phyloP scores from a whole-genome alignment of 2,113 vertebrate genomes.

The Macquaria australasica region DNA sequence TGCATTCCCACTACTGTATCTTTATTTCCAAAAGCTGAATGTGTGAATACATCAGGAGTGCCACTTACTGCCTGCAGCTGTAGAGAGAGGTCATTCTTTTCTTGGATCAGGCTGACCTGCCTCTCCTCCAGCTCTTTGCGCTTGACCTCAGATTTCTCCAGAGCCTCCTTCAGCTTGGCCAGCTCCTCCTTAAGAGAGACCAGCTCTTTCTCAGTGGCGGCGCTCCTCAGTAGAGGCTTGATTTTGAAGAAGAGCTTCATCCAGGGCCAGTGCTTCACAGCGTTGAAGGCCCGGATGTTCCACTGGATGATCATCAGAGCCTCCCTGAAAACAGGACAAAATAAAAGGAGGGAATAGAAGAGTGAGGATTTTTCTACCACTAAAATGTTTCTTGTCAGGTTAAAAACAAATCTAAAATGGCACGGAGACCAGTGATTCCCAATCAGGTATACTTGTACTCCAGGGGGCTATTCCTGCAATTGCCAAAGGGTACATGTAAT shows the following conservation, averaged over 20 bases:
- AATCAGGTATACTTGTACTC: not conserved
- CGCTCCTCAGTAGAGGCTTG: conserved; percentile 93
- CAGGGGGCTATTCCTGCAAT: not conserved
- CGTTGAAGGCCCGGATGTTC: conserved; percentile 95
- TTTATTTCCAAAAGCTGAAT: not conserved
- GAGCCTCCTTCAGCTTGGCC: conserved; percentile 89
- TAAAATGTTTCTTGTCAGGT: not conserved
- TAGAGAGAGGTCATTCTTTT: conserved; percentile 94
- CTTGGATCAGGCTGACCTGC: conserved; percentile 92
- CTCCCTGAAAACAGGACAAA: conserved; percentile 69
- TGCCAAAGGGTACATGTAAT: not conserved
- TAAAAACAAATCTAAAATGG: not conserved
- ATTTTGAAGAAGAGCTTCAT: conserved; percentile 99
- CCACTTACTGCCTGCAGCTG: conserved; percentile 93
- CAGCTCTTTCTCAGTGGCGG: conserved; percentile 93
- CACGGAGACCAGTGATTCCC: not conserved
- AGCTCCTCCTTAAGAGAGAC: conserved; percentile 89
- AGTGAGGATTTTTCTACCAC: not conserved
- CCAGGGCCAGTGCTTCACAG: conserved; percentile 97
- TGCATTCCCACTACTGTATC: not conserved
- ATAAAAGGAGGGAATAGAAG: not conserved
- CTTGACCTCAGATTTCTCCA: conserved; percentile 91
- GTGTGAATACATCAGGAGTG: not conserved
- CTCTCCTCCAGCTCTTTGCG: conserved; percentile 94
- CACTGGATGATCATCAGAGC: conserved; percentile 95